Evolutionary conservation across 2,888 invertebrate species (phyloP).

Genomic region (Philhelius pedissequus): DNA sequence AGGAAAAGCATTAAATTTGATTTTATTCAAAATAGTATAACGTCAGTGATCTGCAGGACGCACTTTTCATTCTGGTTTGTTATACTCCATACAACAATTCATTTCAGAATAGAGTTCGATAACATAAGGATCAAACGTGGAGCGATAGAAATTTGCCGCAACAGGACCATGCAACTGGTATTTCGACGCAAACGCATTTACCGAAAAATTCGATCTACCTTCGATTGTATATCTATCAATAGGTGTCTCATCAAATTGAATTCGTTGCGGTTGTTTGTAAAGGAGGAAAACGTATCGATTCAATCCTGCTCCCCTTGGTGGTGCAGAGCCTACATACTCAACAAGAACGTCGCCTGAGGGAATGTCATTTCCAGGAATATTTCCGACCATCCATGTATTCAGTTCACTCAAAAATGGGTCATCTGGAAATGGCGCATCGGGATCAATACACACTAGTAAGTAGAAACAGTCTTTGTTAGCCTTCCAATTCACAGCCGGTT

Average conservation of each 20-base stretch:
- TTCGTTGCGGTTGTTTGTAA: not conserved
- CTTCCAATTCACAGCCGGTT: slow-evolving; percentile 75
- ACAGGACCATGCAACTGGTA: no score
- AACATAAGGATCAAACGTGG: no score
- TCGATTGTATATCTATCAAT: not conserved
- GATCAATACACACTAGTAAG: slow-evolving; percentile 82
- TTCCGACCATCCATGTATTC: not conserved
- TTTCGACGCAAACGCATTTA: no score
- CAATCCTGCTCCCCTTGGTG: slow-evolving; percentile 81
- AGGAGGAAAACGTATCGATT: slow-evolving; percentile 81
- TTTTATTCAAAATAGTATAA: no score
- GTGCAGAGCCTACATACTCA: not conserved
- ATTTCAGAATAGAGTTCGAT: no score
- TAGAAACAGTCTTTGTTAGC: slow-evolving; percentile 72
- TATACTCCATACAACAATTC: no score
- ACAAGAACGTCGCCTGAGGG: not conserved
- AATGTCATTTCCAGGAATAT: not conserved
- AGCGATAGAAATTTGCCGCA: no score
- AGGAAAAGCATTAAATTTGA: no score
- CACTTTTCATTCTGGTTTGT: no score
- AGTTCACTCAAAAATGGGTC: not conserved
- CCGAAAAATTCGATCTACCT: no score
- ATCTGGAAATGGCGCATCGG: slow-evolving; percentile 86
- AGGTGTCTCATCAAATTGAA: not conserved
- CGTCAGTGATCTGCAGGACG: no score